phyloP scores from a whole-genome alignment of 2,888 invertebrate species.

The Odontocerum albicorne region DNA sequence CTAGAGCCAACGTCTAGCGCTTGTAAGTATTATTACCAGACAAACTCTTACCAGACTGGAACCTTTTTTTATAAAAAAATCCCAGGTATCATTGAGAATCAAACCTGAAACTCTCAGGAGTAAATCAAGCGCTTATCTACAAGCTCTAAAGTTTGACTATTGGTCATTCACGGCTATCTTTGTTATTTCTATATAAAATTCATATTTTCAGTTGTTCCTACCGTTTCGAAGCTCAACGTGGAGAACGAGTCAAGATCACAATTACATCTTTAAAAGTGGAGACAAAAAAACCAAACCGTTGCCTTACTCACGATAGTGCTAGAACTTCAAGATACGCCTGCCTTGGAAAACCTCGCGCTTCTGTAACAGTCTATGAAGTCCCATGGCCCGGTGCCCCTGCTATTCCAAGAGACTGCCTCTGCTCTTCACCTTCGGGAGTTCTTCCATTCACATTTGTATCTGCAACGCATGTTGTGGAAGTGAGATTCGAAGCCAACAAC shows the following conservation, averaged over 20 bases:
- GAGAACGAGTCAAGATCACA: constrained; percentile 76
- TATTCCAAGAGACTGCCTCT: constrained; percentile 77
- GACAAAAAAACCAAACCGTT: constrained; percentile 45
- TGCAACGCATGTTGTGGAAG: constrained; percentile 73
- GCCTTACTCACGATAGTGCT: constrained; percentile 61
- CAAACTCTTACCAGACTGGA: too few species aligned
- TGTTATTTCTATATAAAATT: not conserved
- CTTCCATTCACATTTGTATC: constrained; percentile 78
- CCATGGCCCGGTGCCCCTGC: constrained; percentile 70
- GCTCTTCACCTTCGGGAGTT: constrained; percentile 59
- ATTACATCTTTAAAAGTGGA: constrained; percentile 72
- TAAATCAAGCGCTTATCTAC: too few species aligned
- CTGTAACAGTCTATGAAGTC: constrained; percentile 73
- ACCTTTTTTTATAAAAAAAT: too few species aligned
- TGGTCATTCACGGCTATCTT: not conserved
- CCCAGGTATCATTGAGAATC: too few species aligned
- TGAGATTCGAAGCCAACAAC: constrained; percentile 77
- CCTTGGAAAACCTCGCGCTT: constrained; percentile 68
- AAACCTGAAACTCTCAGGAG: too few species aligned
- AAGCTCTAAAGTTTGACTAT: not conserved
- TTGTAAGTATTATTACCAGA: too few species aligned
- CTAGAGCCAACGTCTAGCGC: too few species aligned
- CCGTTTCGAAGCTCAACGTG: constrained; percentile 82
- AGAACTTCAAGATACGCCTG: constrained; percentile 73
- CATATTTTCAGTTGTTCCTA: constrained; percentile 72